phyloP scores from a whole-genome alignment of 2,888 invertebrate species.

The Lampropteryx suffumata region DNA sequence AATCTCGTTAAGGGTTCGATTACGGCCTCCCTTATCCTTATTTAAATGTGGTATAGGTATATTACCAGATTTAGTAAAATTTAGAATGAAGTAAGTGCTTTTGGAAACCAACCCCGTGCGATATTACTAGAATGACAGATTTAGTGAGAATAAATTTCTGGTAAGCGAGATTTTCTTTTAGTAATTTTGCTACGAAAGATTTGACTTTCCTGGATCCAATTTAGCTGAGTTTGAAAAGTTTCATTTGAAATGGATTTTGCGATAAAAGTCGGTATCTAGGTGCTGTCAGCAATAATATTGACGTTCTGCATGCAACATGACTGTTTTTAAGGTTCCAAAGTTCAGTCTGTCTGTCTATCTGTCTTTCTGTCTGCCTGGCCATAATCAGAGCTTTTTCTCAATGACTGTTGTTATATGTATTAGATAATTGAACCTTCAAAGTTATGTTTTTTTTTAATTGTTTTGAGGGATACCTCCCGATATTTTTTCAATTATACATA shows the following conservation, averaged over 20 bases:
- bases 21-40: constrained; percentile 53
- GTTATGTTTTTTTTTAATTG: no score
- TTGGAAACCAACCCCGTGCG: constrained; percentile 9
- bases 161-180: constrained; percentile 10
- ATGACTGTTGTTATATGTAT: no score
- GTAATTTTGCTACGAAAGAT: constrained; percentile 10
- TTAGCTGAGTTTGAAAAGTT: constrained; percentile 3
- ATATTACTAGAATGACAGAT: constrained; percentile 23
- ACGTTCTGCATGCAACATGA: no score
- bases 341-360: no score
- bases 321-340: no score
- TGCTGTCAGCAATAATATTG: background rate
- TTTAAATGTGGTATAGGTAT: constrained; percentile 55
- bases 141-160: constrained; percentile 17
- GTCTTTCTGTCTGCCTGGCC: no score
- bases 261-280: background rate
- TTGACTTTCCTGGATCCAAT: constrained; percentile 6
- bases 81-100: constrained; percentile 38
- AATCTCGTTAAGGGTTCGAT: constrained; percentile 62
- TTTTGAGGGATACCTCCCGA: no score
- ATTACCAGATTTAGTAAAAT: constrained; percentile 37
- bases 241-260: constrained; percentile 4
- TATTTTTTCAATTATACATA: no score
- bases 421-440: no score
- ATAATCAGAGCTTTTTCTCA: no score